These are phyloP conservation scores for Hyposoter dolosus DNA, from an alignment of 2,888 invertebrate species.

Conservation along the genomic window DNA sequence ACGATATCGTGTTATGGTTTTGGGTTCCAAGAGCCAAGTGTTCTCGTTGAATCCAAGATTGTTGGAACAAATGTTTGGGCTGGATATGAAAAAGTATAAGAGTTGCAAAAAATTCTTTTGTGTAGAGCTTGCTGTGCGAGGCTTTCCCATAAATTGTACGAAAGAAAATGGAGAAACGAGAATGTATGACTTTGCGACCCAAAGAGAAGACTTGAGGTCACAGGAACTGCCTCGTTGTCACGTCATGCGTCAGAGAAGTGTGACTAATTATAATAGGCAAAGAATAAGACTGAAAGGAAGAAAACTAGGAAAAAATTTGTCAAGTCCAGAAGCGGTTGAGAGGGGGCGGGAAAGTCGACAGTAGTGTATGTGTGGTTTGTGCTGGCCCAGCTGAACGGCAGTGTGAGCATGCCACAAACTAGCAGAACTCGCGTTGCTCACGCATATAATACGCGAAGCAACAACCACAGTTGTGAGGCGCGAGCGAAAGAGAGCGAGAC, in stretches of 20 bases:
- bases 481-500: constrained; percentile 26
- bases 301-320: neutral
- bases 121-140: neutral
- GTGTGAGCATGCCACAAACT: constrained; percentile 25
- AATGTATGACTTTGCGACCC: neutral
- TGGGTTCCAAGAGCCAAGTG: too few relatives aligned
- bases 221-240: neutral
- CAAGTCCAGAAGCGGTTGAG: neutral
- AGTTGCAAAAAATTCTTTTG: neutral
- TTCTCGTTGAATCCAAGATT: too few relatives aligned
- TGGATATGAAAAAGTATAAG: neutral
- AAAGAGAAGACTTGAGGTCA: neutral
- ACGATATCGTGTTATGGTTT: too few relatives aligned
- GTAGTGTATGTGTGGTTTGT: constrained; percentile 11
- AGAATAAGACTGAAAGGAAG: neutral
- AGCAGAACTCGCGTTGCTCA: constrained; percentile 38
- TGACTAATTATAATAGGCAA: neutral
- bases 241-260: constrained; percentile 25
- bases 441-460: constrained; percentile 40
- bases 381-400: constrained; percentile 50
- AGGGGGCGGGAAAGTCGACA: neutral
- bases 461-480: constrained; percentile 26
- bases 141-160: neutral
- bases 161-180: neutral
- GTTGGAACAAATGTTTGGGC: neutral